Percentiles rank a stretch among this genome's conserved stretches.
Evolutionary conservation across 2,888 invertebrate genomes (phyloP).

Genomic region (Thecocarcelia acutangulata): DNA sequence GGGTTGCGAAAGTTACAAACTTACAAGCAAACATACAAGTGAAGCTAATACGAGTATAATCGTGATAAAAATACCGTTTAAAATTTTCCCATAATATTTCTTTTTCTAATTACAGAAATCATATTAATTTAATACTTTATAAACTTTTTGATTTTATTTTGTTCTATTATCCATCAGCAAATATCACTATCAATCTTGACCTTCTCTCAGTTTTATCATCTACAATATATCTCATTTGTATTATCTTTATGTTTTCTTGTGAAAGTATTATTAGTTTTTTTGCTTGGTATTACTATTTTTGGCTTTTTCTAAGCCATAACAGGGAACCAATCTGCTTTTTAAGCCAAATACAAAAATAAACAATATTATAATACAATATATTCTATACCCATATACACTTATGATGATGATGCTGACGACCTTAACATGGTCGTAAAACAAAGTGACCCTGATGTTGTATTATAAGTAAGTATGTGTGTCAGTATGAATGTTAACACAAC

Average conservation of each 20-base stretch:
- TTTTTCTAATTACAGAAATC: too few relatives aligned
- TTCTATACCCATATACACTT: conserved; percentile 8
- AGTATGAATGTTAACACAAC: conserved; percentile 9
- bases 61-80: too few relatives aligned
- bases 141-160: too few relatives aligned
- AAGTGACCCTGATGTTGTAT: conserved; percentile 64
- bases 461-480: conserved; percentile 4
- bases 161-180: too few relatives aligned
- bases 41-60: too few relatives aligned
- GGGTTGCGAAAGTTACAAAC: too few relatives aligned
- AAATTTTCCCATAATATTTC: too few relatives aligned
- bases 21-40: too few relatives aligned
- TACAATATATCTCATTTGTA: conserved; percentile 57
- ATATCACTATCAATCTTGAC: too few relatives aligned
- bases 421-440: conserved; percentile 67
- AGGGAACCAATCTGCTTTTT: conserved; percentile 21
- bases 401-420: conserved; percentile 51
- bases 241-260: conserved; percentile 20
- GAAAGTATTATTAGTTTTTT: conserved; percentile 16
- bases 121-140: too few relatives aligned
- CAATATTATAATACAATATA: too few relatives aligned
- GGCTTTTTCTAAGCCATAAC: conserved; percentile 51
- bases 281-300: conserved; percentile 1
- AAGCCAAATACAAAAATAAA: conserved; percentile 17
- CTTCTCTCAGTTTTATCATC: conserved; percentile 21